phyloP scores from a whole-genome alignment of 2,113 vertebrate genomes.

The Oriolus oriolus region DNA sequence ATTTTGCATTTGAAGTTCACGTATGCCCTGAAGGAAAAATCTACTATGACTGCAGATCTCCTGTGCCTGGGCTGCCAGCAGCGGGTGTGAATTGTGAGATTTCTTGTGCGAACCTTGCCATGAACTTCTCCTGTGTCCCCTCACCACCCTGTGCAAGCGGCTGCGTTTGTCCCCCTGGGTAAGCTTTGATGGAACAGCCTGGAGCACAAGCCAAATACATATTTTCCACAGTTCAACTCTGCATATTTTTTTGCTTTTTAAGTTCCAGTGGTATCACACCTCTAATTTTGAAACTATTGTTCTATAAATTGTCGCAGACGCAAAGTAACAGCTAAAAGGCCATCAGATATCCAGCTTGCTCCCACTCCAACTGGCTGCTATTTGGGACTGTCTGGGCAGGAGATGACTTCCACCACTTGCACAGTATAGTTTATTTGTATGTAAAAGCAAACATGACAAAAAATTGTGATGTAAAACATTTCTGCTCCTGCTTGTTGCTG shows the following conservation, averaged over 20 bases:
- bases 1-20: slow-evolving; percentile 70
- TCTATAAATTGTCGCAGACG: neutral
- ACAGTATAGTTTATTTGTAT: neutral
- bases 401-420: neutral
- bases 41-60: slow-evolving; percentile 90
- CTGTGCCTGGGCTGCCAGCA: slow-evolving; percentile 77
- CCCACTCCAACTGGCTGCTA: neutral
- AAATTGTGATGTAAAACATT: neutral
- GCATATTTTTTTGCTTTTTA: neutral
- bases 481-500: neutral
- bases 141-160: slow-evolving; percentile 91
- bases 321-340: neutral
- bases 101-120: slow-evolving; percentile 92
- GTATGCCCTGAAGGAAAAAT: slow-evolving; percentile 88
- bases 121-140: slow-evolving; percentile 95
- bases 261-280: neutral
- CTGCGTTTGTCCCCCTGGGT: slow-evolving; percentile 91
- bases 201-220: neutral
- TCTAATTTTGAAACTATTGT: slow-evolving; percentile 14
- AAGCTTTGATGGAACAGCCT: slow-evolving; percentile 46
- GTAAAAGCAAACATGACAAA: neutral
- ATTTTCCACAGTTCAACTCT: neutral
- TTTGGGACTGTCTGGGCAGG: neutral
- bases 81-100: slow-evolving; percentile 86
- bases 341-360: neutral